Evolutionary conservation across 2,888 invertebrate species (phyloP), one percentile per base, ranked within the genome.

Genomic region (Troilus luridus): DNA sequence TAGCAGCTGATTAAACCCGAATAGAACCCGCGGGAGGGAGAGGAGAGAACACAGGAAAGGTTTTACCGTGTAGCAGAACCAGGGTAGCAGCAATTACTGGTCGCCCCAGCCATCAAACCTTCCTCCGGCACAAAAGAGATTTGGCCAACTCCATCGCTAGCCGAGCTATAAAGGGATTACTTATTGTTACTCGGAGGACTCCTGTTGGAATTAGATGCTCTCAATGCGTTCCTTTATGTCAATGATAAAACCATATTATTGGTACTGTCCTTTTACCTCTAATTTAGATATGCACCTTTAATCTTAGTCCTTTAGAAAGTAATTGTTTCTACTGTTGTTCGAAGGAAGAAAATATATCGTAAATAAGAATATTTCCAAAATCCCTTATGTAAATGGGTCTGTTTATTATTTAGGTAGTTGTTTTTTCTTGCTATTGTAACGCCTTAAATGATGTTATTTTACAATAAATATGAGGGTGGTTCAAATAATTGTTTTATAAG

Each of bases 1-100:
- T 85, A 85, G 85, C 85, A 85, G 85, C 85, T 85, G 85, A 85
- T 85, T 85, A 85, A 85, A 85, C 85, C 56, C 56, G 85, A 85
- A 85, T 85, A 85, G 85, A 85, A 21, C 21, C 19, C 19, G 81
- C 54, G 5, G 41, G 24, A 21, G 85, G 56, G 85, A 21, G n/a
- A 54, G 56, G n/a, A 54, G 56, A 56, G 85, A 85, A 85, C 85
- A 85, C 56, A 85, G 85, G 85, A 85, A 85, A 85, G 85, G 85
- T 85, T 85, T 85, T 85, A 85, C 85, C 14, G 85, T 85, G 56
- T 85, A n/a, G 85, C 54, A 17, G 85, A 58, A 17, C 56, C 85
- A 21, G 85, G 11, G n/a, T n/a, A n/a, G 56, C 11, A 85, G 7
- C 85, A 85, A 85, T 85, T 85, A 85, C 85, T 58, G 85, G 56